Evolutionary conservation across 2,113 vertebrate genomes (phyloP), one percentile per base, ranked within the genome.

Genomic region (Pelusios castaneus): DNA sequence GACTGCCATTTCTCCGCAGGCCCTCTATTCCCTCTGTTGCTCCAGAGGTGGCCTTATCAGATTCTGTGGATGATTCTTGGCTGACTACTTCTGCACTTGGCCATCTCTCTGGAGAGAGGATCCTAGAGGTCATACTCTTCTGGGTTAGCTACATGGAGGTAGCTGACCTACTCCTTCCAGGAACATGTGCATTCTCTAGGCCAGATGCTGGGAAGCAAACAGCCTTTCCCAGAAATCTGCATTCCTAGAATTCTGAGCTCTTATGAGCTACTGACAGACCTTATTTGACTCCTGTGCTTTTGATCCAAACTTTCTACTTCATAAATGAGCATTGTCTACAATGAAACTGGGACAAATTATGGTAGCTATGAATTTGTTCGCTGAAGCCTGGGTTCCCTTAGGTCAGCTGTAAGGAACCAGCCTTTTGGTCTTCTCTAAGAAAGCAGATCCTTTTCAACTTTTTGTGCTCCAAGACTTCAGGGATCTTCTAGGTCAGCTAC

Each of bases 401-500:
- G 11, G 3, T 5, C 17, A 1, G 6, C 51, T 80, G 3, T n/a
- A 8, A 6, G 25, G 1, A 76, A 60, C n/a, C 31, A 55, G 9
- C 2, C 56, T 25, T 43, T 5, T 1, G 75, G 25, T 12, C 60
- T 75, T 54, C n/a, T 89, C 80, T 56, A n/a, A 0, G 5, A 47
- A 22, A 41, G 58, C 10, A 1, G 19, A 45, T 29, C n/a, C 45
- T 43, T 80, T 25, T 8, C 58, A 70, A 43, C 11, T n/a, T 2
- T 49, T 55, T 43, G 38, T 2, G 1, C 0, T 27, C 4, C 16
- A 58, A 70, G 56, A 49, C 1, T 7, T 43, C 60, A 0, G 0
- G 4, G 13, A 45, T 84, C 52, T 11, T 11, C 17, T 56, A 10
- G 9, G 41, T 41, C n/a, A 82, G 38, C 25, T 14, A 22, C 16